phyloP scores from a whole-genome alignment of 2,888 invertebrate genomes.

The Cephalotes varians region DNA sequence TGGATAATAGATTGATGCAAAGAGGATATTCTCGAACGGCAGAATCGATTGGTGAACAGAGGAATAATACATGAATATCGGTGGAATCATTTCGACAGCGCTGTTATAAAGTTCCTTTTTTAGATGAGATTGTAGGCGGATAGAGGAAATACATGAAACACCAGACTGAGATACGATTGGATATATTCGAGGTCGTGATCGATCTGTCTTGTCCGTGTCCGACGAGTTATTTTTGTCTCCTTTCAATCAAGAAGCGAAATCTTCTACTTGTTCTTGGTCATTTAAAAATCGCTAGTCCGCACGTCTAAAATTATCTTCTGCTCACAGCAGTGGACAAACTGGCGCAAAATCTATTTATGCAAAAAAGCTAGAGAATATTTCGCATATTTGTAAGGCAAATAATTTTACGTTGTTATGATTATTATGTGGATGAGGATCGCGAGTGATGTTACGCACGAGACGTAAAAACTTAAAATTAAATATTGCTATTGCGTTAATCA shows the following conservation, averaged over 20 bases:
- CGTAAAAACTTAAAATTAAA: background rate
- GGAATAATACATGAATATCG: conserved; percentile 33
- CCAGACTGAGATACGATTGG: background rate
- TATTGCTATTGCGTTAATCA: background rate
- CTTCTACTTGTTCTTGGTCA: conserved; percentile 35
- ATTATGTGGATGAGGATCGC: background rate
- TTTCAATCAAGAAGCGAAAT: conserved; percentile 31
- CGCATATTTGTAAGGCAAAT: background rate
- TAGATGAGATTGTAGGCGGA: conserved; percentile 13
- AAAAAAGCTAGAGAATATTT: background rate
- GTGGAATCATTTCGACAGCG: conserved; percentile 3
- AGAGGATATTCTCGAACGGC: conserved; percentile 24
- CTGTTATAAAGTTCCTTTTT: conserved; percentile 27
- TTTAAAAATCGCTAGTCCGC: background rate
- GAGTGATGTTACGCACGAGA: background rate
- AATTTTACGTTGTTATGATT: background rate
- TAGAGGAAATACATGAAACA: conserved; percentile 23
- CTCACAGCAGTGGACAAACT: background rate
- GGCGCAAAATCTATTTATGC: background rate
- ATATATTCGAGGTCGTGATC: conserved; percentile 55
- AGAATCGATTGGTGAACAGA: conserved; percentile 11
- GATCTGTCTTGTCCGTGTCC: conserved; percentile 44
- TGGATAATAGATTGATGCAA: conserved; percentile 26
- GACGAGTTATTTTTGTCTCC: conserved; percentile 45
- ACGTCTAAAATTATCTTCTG: background rate